phyloP scores from a whole-genome alignment of 2,888 invertebrate species.

The Hymenopus coronatus region DNA sequence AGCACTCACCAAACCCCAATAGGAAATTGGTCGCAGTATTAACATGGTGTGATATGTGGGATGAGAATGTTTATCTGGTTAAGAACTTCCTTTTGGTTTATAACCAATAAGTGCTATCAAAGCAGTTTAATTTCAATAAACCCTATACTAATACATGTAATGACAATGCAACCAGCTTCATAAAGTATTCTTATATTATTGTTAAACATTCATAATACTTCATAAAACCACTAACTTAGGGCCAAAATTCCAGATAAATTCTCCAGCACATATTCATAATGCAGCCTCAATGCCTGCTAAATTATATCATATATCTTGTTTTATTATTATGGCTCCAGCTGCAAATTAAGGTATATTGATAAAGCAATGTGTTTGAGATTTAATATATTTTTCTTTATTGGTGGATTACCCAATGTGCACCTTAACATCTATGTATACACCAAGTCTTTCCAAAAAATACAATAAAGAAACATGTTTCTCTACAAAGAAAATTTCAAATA shows the following conservation, averaged over 20 bases:
- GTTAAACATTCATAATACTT: background rate
- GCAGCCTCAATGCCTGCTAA: background rate
- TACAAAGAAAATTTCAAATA: too few species aligned
- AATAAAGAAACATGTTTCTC: too few species aligned
- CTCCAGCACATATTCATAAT: background rate
- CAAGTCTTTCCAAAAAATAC: too few species aligned
- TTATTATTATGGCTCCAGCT: too few species aligned
- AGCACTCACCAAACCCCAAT: background rate
- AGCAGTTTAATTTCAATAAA: background rate
- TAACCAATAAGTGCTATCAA: background rate
- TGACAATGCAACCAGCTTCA: background rate
- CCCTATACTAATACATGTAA: background rate
- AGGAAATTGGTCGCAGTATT: background rate
- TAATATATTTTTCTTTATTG: too few species aligned
- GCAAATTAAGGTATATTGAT: too few species aligned
- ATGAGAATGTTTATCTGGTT: background rate
- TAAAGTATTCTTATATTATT: background rate
- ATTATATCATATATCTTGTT: background rate
- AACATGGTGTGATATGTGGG: background rate
- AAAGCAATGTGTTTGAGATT: too few species aligned
- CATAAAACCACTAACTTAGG: background rate
- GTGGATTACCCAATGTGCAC: too few species aligned
- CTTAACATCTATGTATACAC: too few species aligned
- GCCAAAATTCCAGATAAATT: background rate
- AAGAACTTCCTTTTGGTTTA: background rate